Percentiles rank a stretch among this genome's conserved stretches.
Conservation (phyloP, 64 coral and sea anemone genomes). For the Platygyra sinensis region DNA sequence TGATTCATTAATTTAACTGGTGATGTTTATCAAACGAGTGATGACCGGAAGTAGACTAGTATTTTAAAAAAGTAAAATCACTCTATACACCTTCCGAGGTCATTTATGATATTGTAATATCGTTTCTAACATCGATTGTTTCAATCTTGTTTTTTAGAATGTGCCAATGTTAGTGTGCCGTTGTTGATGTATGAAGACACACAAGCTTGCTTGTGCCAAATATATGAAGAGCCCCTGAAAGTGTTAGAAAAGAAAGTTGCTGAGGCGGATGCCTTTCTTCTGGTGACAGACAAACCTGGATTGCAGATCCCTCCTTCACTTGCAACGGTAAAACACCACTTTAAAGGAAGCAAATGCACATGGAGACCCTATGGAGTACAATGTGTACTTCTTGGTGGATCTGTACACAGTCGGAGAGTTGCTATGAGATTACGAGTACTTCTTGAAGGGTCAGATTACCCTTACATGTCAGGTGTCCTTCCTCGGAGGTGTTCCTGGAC, state of each 20-base stretch:
- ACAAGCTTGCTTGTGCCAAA: slow-evolving; percentile 60
- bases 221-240: slow-evolving; percentile 76
- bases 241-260: slow-evolving; percentile 84
- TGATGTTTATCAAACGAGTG: too few relatives aligned
- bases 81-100: not conserved
- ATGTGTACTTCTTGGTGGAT: slow-evolving; percentile 92
- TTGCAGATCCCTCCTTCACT: slow-evolving; percentile 75
- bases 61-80: slow-evolving; percentile 18
- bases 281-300: slow-evolving; percentile 82
- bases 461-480: slow-evolving; percentile 90
- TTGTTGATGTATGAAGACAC: slow-evolving; percentile 91
- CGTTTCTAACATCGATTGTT: not conserved
- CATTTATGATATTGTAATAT: not conserved
- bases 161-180: slow-evolving; percentile 72
- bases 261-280: slow-evolving; percentile 87
- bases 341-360: slow-evolving; percentile 80
- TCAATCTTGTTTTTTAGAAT: slow-evolving; percentile 59
- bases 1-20: too few relatives aligned
- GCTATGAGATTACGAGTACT: slow-evolving; percentile 87
- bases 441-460: slow-evolving; percentile 87
- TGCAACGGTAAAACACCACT: slow-evolving; percentile 66
- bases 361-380: slow-evolving; percentile 94
- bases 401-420: slow-evolving; percentile 87
- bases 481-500: slow-evolving; percentile 94
- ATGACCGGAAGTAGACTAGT: not conserved